phyloP scores from a whole-genome alignment of 2,797 vertebrate species.

The Myiothlypis coronata region DNA sequence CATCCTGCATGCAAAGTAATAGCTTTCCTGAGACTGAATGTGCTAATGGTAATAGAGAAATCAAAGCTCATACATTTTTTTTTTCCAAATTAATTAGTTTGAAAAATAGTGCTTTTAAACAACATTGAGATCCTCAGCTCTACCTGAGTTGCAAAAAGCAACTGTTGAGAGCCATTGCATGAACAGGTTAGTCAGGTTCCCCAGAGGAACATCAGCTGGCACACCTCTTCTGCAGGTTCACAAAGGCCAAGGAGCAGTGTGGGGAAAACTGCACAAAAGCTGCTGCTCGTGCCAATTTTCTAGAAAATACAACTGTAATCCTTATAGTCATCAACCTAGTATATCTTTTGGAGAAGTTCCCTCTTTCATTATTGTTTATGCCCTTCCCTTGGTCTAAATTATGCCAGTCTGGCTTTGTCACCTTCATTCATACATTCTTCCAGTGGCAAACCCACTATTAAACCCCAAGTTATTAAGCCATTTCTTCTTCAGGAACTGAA shows the following conservation, averaged over 20 bases:
- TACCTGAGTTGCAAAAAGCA: not conserved
- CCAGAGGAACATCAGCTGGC: not conserved
- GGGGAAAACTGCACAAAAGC: not conserved
- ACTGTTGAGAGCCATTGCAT: rapidly evolving
- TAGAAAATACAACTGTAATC: not conserved
- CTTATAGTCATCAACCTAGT: not conserved
- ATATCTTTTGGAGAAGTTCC: not conserved
- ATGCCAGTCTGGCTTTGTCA: not conserved
- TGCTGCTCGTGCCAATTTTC: not conserved
- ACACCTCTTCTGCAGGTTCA: not conserved
- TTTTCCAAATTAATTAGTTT: not conserved
- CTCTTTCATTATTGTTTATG: not conserved
- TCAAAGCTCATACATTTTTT: rapidly evolving
- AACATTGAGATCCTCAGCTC: not conserved
- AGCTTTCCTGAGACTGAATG: not conserved
- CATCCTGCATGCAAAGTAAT: not conserved
- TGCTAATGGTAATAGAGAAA: not conserved
- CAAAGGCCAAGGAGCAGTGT: not conserved
- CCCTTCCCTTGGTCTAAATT: not conserved
- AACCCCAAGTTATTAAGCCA: not conserved
- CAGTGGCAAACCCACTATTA: not conserved
- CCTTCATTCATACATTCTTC: not conserved
- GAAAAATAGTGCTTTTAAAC: not conserved
- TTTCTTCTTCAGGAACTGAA: not conserved
- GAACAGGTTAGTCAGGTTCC: not conserved